A percentile compares a stretch with the other conserved stretches of the same genome.
Conservation (phyloP, 2,797 vertebrate species). For the Phoeniculus purpureus region DNA sequence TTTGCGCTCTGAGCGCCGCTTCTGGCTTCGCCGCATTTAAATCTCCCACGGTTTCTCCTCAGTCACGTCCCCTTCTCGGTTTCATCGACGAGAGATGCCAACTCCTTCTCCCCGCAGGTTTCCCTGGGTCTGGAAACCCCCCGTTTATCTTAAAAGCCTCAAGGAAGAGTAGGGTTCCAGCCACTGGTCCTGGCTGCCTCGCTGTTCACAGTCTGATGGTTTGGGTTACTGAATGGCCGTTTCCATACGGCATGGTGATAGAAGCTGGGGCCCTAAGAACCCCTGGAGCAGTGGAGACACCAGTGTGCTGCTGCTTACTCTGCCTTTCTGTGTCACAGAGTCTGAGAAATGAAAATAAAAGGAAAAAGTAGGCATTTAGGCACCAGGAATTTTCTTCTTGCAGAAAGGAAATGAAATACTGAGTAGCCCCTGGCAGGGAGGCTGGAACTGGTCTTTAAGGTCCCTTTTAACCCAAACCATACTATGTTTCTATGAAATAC, state of each 20-base stretch:
- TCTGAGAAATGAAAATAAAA: background rate
- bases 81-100: no score
- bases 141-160: no score
- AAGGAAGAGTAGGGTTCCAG: no score
- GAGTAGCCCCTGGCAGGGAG: background rate
- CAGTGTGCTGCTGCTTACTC: background rate
- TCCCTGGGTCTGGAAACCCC: no score
- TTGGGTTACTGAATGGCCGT: no score
- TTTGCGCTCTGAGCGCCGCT: no score
- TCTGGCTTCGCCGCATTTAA: no score
- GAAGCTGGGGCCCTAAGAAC: background rate
- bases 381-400: background rate
- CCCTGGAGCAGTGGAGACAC: background rate
- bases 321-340: background rate
- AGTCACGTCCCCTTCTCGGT: no score
- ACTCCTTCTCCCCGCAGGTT: no score
- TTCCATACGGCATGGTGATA: fast-evolving
- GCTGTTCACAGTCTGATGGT: no score
- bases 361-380: fast-evolving
- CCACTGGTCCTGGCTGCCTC: no score
- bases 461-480: background rate
- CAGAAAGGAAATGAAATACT: fast-evolving
- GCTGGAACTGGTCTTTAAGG: background rate
- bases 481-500: background rate
- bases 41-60: no score